phyloP scores from a whole-genome alignment of 2,888 invertebrate genomes.

The Ophion ventricosus region DNA sequence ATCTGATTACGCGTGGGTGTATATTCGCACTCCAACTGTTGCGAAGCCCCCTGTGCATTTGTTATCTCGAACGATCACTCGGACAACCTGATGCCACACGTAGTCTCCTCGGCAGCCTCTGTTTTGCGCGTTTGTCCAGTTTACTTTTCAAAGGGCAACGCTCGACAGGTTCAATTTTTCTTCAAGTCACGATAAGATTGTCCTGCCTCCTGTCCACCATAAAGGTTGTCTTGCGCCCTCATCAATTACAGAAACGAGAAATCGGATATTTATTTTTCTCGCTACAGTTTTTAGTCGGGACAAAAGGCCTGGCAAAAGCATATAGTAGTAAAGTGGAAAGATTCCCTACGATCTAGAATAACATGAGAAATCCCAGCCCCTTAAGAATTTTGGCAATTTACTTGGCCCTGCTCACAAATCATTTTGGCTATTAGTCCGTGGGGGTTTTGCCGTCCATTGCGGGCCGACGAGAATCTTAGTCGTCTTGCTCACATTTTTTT shows the following conservation, averaged over 20 bases:
- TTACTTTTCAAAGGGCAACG: slow-evolving; percentile 38
- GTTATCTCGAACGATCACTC: slow-evolving; percentile 53
- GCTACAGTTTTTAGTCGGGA: neutral
- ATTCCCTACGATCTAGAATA: neutral
- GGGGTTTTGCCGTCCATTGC: neutral
- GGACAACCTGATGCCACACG: slow-evolving; percentile 45
- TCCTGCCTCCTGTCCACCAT: slow-evolving; percentile 66
- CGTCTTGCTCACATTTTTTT: neutral
- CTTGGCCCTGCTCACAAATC: neutral
- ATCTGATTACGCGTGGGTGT: slow-evolving; percentile 49
- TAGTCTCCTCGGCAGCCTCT: slow-evolving; percentile 13
- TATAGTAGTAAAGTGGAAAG: slow-evolving; percentile 14
- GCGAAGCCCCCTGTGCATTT: neutral
- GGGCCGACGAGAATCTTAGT: neutral
- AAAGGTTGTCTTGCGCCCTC: slow-evolving; percentile 37
- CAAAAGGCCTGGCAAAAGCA: neutral
- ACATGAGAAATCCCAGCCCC: neutral
- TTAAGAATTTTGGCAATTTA: neutral
- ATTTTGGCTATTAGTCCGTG: neutral
- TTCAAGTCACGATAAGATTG: slow-evolving; percentile 78
- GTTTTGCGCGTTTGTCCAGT: slow-evolving; percentile 47
- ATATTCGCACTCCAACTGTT: neutral
- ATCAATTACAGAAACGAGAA: slow-evolving; percentile 44
- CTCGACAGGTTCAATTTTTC: slow-evolving; percentile 80
- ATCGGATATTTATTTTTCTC: slow-evolving; percentile 50